phyloP scores from a whole-genome alignment of 2,888 invertebrate species.

The Masnerella sp. region DNA sequence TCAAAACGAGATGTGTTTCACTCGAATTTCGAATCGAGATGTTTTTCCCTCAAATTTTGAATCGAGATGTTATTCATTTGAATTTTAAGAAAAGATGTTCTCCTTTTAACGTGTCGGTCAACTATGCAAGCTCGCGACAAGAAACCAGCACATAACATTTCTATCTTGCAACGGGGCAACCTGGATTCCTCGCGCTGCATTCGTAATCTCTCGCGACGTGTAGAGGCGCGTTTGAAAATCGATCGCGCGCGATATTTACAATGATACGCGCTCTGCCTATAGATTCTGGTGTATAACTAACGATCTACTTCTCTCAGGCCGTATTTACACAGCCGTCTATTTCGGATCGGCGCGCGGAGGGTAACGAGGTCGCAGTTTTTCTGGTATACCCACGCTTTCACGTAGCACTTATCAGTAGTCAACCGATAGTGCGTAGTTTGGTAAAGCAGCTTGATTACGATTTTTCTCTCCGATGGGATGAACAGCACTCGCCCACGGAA shows the following conservation, averaged over 20 bases:
- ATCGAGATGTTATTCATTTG: conserved; percentile 11
- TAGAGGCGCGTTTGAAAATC: conserved; percentile 26
- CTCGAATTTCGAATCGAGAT: no score
- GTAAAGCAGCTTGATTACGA: no score
- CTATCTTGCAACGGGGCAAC: conserved; percentile 26
- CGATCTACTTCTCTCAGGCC: conserved; percentile 47
- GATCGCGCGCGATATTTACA: conserved; percentile 29
- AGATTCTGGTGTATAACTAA: conserved; percentile 41
- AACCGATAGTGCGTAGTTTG: conserved; percentile 61
- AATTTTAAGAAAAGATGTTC: conserved; percentile 19
- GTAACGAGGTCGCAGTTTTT: conserved; percentile 71
- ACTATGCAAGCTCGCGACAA: no score
- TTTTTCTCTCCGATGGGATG: conserved; percentile 46
- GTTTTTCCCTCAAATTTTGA: no score
- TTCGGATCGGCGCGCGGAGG: conserved; percentile 16
- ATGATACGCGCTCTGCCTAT: conserved; percentile 25
- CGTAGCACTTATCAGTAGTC: conserved; percentile 63
- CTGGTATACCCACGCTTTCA: conserved; percentile 62
- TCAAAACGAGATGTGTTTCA: no score
- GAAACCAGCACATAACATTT: conserved; percentile 39
- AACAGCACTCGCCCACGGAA: conserved; percentile 43
- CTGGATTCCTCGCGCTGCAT: conserved; percentile 30
- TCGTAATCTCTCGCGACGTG: conserved; percentile 19
- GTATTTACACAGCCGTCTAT: no score
- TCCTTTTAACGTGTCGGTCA: no score